Evolutionary conservation across 2,113 vertebrate species (phyloP), one percentile per base, ranked within the genome.

Genomic region (Hirundichthys speculiger): DNA sequence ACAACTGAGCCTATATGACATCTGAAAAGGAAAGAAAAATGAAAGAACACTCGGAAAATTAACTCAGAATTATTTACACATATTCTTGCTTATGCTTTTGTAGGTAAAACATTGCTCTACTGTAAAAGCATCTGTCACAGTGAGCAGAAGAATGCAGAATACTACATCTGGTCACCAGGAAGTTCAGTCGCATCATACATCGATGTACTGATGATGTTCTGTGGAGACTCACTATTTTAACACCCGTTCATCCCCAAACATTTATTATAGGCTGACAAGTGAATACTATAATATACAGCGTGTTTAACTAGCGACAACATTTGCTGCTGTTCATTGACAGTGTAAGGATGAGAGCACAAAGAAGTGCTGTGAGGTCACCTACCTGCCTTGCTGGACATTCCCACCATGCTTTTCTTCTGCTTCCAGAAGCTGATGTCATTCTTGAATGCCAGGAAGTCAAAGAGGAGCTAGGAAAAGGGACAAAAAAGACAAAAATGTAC

Each of bases 371-470:
- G 14, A 20, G 21, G 27, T n/a, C 1, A 51, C 48, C 42, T 68
- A 98, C 98, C 98, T 91, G 96, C 98, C 94, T 97, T 98, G 77
- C 94, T 96, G 40, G 98, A 99, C 97, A 98, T 98, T 34, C 98
- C 98, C 69, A 93, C 95, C 98, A 99, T 98, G 92, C 93, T 99
- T 72, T 94, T 98, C 90, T 98, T 99, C 43, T 96, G 94, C 82
- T 97, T 98, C 98, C 98, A 99, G 77, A 98, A 99, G 77, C 96
- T 99, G 90, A 99, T 98, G 74, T 99, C 98, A 4, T 98, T 99
- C 91, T 99, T 99, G 86, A 99, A 99, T 0, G 98, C 98, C 86
- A 99, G 91, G 69, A 99, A 99, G 83, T 99, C 98, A 84, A 99
- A 99, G 3, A 99, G 94, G 58, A 99, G 95, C 96, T 99, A 81